Percentiles rank a stretch among this genome's conserved stretches.
These are phyloP conservation scores for Mythimna impura DNA, from an alignment of 2,888 invertebrate genomes.

Conservation along the genomic window DNA sequence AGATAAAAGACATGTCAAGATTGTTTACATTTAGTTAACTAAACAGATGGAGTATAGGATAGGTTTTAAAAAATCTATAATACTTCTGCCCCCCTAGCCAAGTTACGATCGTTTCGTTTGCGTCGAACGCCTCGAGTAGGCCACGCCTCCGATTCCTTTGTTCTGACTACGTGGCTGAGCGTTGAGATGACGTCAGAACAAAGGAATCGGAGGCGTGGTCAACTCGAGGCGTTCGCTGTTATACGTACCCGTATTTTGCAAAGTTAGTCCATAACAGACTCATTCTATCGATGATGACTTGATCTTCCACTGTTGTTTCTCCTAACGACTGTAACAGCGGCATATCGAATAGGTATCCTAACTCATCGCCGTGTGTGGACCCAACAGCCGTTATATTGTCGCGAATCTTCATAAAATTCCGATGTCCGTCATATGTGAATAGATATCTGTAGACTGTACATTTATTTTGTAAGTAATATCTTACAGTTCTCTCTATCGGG, in stretches of 20 bases:
- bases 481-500: constrained; percentile 18
- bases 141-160: no score
- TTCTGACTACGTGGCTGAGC: no score
- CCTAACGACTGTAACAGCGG: not conserved
- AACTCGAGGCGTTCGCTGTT: no score
- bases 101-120: no score
- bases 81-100: no score
- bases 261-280: constrained; percentile 47
- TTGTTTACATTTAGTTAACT: no score
- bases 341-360: constrained; percentile 38
- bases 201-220: no score
- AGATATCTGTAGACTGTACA: constrained; percentile 36
- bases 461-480: constrained; percentile 26
- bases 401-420: constrained; percentile 26
- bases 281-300: constrained; percentile 29
- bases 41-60: no score
- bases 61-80: no score
- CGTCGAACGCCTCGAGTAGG: no score
- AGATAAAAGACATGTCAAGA: no score
- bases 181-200: no score
- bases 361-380: constrained; percentile 38
- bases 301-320: constrained; percentile 6
- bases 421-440: constrained; percentile 35
- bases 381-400: constrained; percentile 10
- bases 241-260: constrained; percentile 49